Evolutionary conservation across 2,113 vertebrate genomes (phyloP), one percentile per base, ranked within the genome.

Genomic region (Chaetops frenatus): DNA sequence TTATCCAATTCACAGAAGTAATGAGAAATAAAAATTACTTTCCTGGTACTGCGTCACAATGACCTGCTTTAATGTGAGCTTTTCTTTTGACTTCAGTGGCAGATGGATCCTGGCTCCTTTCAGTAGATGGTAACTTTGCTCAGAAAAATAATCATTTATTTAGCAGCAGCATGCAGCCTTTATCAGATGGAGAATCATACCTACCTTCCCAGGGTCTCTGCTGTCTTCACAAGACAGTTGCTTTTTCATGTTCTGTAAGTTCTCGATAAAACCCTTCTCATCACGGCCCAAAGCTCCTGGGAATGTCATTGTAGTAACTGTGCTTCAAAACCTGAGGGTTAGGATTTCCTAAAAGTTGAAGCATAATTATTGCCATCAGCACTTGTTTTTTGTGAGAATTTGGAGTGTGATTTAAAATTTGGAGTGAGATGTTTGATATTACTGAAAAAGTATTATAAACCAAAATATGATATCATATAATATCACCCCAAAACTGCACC

Each of bases 11-110:
- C 42, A 9, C 18, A 53, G 73, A 66, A 65, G 53, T 36, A 85
- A 93, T 57, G 81, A 94, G 85, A 94, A 91, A 87, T 65, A 91
- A 93, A 93, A 90, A 79, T 87, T 50, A 21, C 78, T 84, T 90
- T 80, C 36, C 29, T 61, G 51, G 18, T 53, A 51, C 25, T 36
- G 15, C 4, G 2, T 56, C 42, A 50, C 57, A 40, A 82, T 1
- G 22, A 61, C 29, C 69, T 83, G 45, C 58, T 70, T 80, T 78
- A 86, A 74, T 18, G 31, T 0, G 0, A 73, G 54, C 36, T 83
- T 73, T 84, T 85, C 57, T 74, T 62, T 72, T 53, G 50, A 48
- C 40, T 73, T 65, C 51, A 11, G 47, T 9, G 28, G 29, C 78
- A 66, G 38, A 36, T 24, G 44, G 76, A 77, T 64, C 29, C 42